These are phyloP conservation scores for Callimico goeldii DNA, from an alignment of 2,797 vertebrate species.

Conservation along the genomic window DNA sequence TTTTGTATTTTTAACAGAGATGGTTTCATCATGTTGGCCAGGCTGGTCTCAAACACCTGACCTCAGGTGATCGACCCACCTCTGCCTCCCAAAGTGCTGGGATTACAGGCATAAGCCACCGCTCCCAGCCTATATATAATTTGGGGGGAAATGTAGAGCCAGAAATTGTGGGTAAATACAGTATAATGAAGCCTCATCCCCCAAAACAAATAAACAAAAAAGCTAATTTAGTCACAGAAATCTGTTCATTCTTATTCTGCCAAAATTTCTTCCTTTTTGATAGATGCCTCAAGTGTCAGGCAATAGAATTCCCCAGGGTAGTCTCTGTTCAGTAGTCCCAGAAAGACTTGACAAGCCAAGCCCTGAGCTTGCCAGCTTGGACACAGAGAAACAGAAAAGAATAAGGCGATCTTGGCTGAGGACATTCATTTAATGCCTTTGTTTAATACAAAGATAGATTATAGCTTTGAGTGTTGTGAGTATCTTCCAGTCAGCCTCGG, in stretches of 20 bases:
- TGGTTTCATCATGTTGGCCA: too few relatives aligned
- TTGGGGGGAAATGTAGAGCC: not conserved
- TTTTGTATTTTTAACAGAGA: too few relatives aligned
- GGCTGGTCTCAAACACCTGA: too few relatives aligned
- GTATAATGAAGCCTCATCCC: not conserved
- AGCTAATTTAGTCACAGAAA: conserved; percentile 10
- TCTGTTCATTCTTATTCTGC: not conserved
- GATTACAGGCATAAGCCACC: too few relatives aligned
- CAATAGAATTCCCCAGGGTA: not conserved
- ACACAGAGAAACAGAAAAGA: not conserved
- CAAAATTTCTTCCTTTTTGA: not conserved
- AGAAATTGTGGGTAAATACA: not conserved
- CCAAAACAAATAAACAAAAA: not conserved
- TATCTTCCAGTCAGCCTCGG: not conserved
- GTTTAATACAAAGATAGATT: not conserved
- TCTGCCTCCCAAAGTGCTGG: too few relatives aligned
- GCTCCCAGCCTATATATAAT: not conserved
- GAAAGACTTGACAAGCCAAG: not conserved
- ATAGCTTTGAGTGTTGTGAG: not conserved
- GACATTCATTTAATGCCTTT: not conserved
- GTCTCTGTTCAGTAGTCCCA: not conserved
- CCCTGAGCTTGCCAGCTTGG: not conserved
- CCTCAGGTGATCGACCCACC: too few relatives aligned
- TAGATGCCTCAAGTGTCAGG: not conserved
- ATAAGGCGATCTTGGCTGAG: not conserved